Percentiles rank a stretch among this genome's conserved stretches.
Conservation (phyloP, 2,113 vertebrate genomes). For the Clarias gariepinus region DNA sequence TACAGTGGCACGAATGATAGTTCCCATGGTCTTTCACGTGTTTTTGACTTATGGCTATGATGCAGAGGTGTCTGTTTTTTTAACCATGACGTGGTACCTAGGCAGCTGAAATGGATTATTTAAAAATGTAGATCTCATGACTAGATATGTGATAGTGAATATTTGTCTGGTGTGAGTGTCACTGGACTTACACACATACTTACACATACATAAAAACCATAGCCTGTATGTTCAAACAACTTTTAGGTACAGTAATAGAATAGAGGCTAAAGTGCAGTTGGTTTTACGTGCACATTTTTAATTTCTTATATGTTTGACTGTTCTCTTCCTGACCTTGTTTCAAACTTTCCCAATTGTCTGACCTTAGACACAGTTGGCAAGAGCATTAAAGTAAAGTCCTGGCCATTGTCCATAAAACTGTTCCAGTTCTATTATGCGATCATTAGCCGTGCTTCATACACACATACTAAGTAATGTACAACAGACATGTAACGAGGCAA, state of each 20-base stretch:
- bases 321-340: background rate
- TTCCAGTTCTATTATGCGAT: background rate
- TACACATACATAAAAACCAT: background rate
- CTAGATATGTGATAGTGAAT: background rate
- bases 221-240: background rate
- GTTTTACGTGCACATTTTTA: background rate
- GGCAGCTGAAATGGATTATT: constrained; percentile 18
- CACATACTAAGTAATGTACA: background rate
- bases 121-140: constrained; percentile 1
- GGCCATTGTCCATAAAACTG: background rate
- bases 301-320: background rate
- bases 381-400: background rate
- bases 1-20: background rate
- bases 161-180: background rate
- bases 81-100: constrained; percentile 28
- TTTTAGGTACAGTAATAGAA: background rate
- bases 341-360: constrained; percentile 17
- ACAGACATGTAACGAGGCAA: background rate
- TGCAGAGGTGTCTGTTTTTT: background rate
- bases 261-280: background rate
- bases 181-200: background rate
- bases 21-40: constrained; percentile 40
- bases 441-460: background rate
- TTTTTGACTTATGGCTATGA: constrained; percentile 16
- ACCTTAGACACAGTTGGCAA: constrained; percentile 32